A percentile compares a stretch with the other conserved stretches of the same genome.
phyloP scores from a whole-genome alignment of 2,888 invertebrate species.

The Cordilura impudica region DNA sequence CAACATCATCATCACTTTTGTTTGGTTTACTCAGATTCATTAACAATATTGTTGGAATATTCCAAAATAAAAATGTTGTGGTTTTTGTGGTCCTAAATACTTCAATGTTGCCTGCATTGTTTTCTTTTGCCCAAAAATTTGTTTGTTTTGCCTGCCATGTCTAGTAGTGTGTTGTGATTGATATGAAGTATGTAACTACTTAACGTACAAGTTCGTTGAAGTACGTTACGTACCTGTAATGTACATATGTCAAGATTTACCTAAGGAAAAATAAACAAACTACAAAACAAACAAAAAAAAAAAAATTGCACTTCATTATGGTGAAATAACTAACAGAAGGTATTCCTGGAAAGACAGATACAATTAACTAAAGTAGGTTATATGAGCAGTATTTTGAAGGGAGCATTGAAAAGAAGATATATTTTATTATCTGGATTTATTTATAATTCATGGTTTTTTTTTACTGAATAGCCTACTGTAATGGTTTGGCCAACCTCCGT shows the following conservation, averaged over 20 bases:
- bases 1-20: background rate
- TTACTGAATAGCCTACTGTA: too few species aligned
- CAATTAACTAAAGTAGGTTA: too few species aligned
- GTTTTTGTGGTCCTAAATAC: background rate
- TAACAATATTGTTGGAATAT: too few species aligned
- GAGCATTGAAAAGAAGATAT: too few species aligned
- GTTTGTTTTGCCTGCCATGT: background rate
- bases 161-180: slow-evolving; percentile 26
- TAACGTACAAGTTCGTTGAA: slow-evolving; percentile 44
- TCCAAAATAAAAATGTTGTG: background rate
- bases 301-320: background rate
- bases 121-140: background rate
- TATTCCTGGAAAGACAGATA: too few species aligned
- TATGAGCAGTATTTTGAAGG: too few species aligned
- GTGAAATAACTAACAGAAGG: too few species aligned
- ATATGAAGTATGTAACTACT: slow-evolving; percentile 33
- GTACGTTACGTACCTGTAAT: background rate
- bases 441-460: too few species aligned
- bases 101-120: background rate
- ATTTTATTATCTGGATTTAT: too few species aligned
- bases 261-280: background rate
- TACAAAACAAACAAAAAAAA: background rate
- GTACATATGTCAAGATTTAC: background rate
- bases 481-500: too few species aligned
- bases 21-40: background rate